Percentiles rank a stretch among this genome's conserved stretches.
Conservation (phyloP, 2,113 vertebrate genomes). For the Eonycteris spelaea region DNA sequence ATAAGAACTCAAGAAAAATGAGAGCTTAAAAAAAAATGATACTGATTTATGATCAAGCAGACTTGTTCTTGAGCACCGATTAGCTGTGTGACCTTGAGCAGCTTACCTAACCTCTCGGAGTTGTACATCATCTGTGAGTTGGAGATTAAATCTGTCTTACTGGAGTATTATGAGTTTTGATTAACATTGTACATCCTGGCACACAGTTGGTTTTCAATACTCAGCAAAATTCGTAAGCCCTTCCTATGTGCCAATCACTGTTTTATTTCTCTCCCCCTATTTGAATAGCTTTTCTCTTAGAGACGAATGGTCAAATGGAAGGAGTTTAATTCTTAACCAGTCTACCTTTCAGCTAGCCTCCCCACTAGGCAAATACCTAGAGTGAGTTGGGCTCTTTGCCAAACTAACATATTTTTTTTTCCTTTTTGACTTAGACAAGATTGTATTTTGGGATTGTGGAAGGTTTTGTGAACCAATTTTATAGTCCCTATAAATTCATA, state of each 20-base stretch:
- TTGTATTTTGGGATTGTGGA: constrained; percentile 48
- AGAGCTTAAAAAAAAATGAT: background rate
- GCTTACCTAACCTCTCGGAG: background rate
- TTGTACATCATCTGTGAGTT: background rate
- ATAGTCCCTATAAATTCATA: constrained; percentile 32
- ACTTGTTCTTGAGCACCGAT: background rate
- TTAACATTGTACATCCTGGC: background rate
- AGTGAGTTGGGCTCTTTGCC: constrained; percentile 48
- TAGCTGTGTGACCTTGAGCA: background rate
- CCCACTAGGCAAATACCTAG: constrained; percentile 29
- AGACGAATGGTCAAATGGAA: background rate
- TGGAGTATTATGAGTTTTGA: background rate
- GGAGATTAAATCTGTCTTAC: background rate
- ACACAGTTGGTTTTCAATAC: background rate
- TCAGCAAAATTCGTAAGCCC: background rate
- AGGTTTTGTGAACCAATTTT: constrained; percentile 47
- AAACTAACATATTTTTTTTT: background rate
- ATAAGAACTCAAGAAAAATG: background rate
- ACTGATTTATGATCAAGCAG: background rate
- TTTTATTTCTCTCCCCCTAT: background rate
- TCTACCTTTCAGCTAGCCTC: constrained; percentile 48
- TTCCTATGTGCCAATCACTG: background rate
- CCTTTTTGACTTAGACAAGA: constrained; percentile 42
- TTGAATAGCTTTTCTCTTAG: background rate
- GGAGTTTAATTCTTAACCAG: constrained; percentile 66